Conservation (phyloP, 2,888 invertebrate genomes). For the Sphecodes monilicornis region DNA sequence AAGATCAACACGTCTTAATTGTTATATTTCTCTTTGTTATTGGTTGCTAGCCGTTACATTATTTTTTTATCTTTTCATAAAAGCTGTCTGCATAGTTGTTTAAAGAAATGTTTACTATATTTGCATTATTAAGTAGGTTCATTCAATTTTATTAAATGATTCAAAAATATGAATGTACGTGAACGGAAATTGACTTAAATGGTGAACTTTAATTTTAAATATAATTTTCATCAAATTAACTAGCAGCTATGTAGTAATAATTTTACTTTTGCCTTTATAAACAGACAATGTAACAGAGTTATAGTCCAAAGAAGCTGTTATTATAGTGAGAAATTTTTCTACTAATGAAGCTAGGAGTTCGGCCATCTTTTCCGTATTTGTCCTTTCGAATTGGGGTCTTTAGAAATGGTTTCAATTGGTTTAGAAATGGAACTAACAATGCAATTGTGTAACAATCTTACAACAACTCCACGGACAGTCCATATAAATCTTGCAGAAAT, state of each 20-base stretch:
- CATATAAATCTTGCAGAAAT: neutral
- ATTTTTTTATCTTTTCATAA: neutral
- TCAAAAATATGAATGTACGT: too few relatives aligned
- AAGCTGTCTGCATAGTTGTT: neutral
- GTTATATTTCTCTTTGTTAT: too few relatives aligned
- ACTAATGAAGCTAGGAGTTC: neutral
- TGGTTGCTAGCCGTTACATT: neutral
- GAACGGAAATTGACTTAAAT: too few relatives aligned
- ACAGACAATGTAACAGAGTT: neutral
- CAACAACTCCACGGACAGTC: neutral
- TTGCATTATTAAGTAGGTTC: neutral
- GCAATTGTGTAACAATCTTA: neutral
- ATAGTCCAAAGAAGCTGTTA: neutral
- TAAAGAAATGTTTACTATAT: neutral
- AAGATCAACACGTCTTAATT: neutral
- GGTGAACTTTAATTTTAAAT: too few relatives aligned
- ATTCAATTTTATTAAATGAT: neutral
- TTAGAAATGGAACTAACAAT: neutral
- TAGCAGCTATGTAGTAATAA: too few relatives aligned
- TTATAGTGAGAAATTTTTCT: neutral
- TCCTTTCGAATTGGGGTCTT: neutral
- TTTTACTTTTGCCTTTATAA: neutral
- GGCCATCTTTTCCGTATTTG: neutral
- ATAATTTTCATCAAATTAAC: neutral
- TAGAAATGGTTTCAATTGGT: neutral